These are phyloP conservation scores for Orthosia gothica DNA, from an alignment of 2,888 invertebrate genomes.

Conservation along the genomic window DNA sequence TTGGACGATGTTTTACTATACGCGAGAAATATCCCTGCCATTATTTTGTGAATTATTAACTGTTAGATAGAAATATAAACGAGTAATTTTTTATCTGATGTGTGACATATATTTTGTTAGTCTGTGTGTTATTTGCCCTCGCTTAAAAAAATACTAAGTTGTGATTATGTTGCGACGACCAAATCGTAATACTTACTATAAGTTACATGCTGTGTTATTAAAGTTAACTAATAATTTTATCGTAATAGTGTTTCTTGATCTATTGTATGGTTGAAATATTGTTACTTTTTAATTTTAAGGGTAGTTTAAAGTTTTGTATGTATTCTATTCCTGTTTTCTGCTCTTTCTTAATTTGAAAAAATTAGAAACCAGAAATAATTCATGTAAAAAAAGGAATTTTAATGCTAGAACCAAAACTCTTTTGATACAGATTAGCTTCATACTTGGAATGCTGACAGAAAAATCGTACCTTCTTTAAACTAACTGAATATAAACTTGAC, in stretches of 20 bases:
- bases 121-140: slow-evolving; percentile 46
- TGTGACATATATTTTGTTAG: slow-evolving; percentile 30
- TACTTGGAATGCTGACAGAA: slow-evolving; percentile 32
- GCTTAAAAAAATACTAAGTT: slow-evolving; percentile 52
- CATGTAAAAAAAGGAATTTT: slow-evolving; percentile 6
- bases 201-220: slow-evolving; percentile 68
- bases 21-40: slow-evolving; percentile 43
- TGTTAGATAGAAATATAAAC: slow-evolving; percentile 17
- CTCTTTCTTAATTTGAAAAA: slow-evolving; percentile 54
- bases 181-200: slow-evolving; percentile 69
- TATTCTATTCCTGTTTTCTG: slow-evolving; percentile 55
- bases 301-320: slow-evolving; percentile 52
- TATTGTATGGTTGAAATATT: slow-evolving; percentile 54
- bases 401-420: slow-evolving; percentile 24
- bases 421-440: slow-evolving; percentile 33
- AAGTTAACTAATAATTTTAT: slow-evolving; percentile 69
- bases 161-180: slow-evolving; percentile 81
- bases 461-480: slow-evolving; percentile 34
- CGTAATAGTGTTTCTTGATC: slow-evolving; percentile 73
- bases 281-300: slow-evolving; percentile 67
- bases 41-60: slow-evolving; percentile 42
- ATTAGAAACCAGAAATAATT: slow-evolving; percentile 42
- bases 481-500: slow-evolving; percentile 28
- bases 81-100: slow-evolving; percentile 14
- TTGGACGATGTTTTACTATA: slow-evolving; percentile 45